Evolutionary conservation across 2,113 vertebrate genomes (phyloP).

Genomic region (Ciconia stormi): DNA sequence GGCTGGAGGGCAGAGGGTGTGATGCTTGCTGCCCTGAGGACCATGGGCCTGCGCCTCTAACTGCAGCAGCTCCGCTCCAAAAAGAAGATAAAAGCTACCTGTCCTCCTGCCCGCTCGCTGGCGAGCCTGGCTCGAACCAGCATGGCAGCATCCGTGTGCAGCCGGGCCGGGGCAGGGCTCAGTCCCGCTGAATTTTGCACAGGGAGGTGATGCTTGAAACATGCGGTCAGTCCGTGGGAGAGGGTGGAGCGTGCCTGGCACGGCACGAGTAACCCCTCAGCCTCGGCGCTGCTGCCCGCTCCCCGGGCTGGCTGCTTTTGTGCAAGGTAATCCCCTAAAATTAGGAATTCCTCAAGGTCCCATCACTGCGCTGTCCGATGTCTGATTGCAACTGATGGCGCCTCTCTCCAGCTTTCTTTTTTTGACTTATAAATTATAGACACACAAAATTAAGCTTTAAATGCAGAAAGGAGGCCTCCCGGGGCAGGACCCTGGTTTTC

Average conservation of each 20-base stretch:
- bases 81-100: neutral
- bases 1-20: neutral
- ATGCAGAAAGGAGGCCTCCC: neutral
- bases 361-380: accelerated
- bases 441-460: neutral
- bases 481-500: neutral
- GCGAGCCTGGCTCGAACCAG: neutral
- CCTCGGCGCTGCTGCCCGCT: neutral
- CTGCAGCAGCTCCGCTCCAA: accelerated
- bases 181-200: neutral
- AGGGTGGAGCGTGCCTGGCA: neutral
- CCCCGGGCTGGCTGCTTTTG: neutral
- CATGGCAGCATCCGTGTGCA: neutral
- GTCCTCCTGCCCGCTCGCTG: neutral
- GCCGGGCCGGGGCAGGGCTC: neutral
- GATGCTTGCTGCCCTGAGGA: neutral
- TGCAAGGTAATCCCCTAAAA: neutral
- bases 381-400: neutral
- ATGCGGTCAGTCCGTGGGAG: accelerated
- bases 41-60: accelerated
- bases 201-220: neutral
- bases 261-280: accelerated
- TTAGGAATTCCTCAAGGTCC: neutral
- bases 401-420: neutral
- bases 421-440: neutral